These are phyloP conservation scores for Globodera rostochiensis DNA, from an alignment of 1,140 invertebrate species.

Conservation along the genomic window DNA sequence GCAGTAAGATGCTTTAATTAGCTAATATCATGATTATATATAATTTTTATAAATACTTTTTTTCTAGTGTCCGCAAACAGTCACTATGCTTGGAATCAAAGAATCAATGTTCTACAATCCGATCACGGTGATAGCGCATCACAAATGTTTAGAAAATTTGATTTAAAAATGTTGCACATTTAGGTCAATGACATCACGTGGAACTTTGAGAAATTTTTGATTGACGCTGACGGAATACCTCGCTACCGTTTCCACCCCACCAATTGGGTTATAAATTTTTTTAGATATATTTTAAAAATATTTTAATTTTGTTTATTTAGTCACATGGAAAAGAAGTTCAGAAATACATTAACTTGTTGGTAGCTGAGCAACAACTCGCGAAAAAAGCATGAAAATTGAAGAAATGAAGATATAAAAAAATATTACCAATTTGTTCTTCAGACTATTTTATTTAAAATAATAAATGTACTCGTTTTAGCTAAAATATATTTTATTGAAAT, in stretches of 20 bases:
- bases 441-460: no score
- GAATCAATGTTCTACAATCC: conserved; percentile 61
- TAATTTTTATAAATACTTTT: conserved; percentile 27
- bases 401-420: neutral
- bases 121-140: conserved; percentile 19
- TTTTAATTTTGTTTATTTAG: neutral
- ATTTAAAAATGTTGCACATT: conserved; percentile 55
- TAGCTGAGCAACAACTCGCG: neutral
- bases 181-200: conserved; percentile 66
- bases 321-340: conserved; percentile 59
- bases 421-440: neutral
- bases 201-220: conserved; percentile 70
- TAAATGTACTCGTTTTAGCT: no score
- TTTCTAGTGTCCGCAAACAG: conserved; percentile 63
- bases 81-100: conserved; percentile 56
- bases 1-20: neutral
- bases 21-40: conserved; percentile 15
- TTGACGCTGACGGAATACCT: conserved; percentile 61
- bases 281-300: neutral
- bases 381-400: neutral
- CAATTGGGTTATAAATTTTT: conserved; percentile 42
- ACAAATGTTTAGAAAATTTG: neutral
- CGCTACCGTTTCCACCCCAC: conserved; percentile 64
- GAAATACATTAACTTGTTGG: conserved; percentile 57
- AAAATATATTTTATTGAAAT: neutral